These are phyloP conservation scores for Dioctria linearis DNA, from an alignment of 2,888 invertebrate species.

Conservation along the genomic window DNA sequence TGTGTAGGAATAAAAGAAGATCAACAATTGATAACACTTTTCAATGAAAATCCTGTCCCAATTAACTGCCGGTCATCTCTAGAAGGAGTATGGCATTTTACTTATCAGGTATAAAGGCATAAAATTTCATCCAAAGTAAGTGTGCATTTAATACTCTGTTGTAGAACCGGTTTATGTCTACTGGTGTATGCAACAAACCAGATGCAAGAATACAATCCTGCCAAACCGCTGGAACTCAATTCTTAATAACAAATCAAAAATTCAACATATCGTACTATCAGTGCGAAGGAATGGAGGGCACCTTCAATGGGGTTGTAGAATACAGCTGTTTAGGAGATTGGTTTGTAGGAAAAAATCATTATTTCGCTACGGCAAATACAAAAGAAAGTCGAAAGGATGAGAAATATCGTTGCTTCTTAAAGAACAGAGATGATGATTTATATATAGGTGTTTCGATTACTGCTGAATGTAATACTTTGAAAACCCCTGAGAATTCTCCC, in stretches of 20 bases:
- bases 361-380: slow-evolving; percentile 97
- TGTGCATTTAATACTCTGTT: slow-evolving; percentile 60
- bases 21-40: slow-evolving; percentile 87
- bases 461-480: slow-evolving; percentile 92
- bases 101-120: slow-evolving; percentile 77
- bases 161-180: slow-evolving; percentile 88
- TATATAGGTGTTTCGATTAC: slow-evolving; percentile 94
- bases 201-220: slow-evolving; percentile 94
- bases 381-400: slow-evolving; percentile 96
- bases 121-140: not conserved
- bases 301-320: slow-evolving; percentile 92
- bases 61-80: slow-evolving; percentile 93
- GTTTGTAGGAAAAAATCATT: slow-evolving; percentile 96
- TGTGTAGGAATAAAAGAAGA: slow-evolving; percentile 83
- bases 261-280: slow-evolving; percentile 95
- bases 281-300: slow-evolving; percentile 91
- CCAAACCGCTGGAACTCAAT: slow-evolving; percentile 96
- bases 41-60: slow-evolving; percentile 91
- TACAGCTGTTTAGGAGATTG: slow-evolving; percentile 95
- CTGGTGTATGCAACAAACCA: slow-evolving; percentile 91
- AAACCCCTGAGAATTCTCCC: slow-evolving; percentile 94
- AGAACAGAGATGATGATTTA: slow-evolving; percentile 94
- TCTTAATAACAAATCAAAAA: slow-evolving; percentile 96
- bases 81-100: slow-evolving; percentile 97
- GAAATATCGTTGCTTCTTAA: slow-evolving; percentile 93